Evolutionary conservation across 2,797 vertebrate species (phyloP), one percentile per base, ranked within the genome.

Genomic region (Chaunax sp.): DNA sequence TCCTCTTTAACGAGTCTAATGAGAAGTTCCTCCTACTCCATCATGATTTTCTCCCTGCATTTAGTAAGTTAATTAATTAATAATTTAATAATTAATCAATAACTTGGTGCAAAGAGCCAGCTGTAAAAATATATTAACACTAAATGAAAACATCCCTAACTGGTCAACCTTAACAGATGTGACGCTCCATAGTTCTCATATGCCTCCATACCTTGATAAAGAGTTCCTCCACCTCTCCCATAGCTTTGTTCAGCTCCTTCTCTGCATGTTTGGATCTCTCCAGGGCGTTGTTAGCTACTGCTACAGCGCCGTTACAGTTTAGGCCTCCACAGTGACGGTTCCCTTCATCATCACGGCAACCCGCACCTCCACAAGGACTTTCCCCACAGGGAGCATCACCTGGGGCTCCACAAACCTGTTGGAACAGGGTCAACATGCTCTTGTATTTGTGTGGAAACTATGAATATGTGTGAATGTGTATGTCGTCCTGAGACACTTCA

Each of bases 311-410:
- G 0, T 93, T 90, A 54, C 98, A 99, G 92, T 94, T 94, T 56
- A 98, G 91, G 35, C 98, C 98, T 1, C 98, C 98, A 0, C 98
- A 99, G 86, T 94, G 96, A 4, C 80, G 92, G 52, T 92, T 91
- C 1, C 96, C 96, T 0, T 97, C 96, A 57, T 98, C 98, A 0
- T 99, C 97, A 13, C 87, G 95, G 90, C 98, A 99, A 44, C 96
- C 95, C 0, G 96, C 96, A 25, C 97, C 98, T 1, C 98, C 98
- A 1, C 98, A 99, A 4, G 96, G 95, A 80, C 95, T 96, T 45
- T 95, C 95, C 0, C 87, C 87, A 30, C 98, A 99, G n/a, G 95
- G 95, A 37, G 88, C 91, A 0, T 98, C 93, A 1, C 95, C 94
- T 0, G 86, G 90, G 0, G 90, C 89, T 5, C 98, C 98, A 0